Base-by-base conservation (phyloP, 1,140 invertebrate species). In the Camponotus pennsylvanicus region DNA sequence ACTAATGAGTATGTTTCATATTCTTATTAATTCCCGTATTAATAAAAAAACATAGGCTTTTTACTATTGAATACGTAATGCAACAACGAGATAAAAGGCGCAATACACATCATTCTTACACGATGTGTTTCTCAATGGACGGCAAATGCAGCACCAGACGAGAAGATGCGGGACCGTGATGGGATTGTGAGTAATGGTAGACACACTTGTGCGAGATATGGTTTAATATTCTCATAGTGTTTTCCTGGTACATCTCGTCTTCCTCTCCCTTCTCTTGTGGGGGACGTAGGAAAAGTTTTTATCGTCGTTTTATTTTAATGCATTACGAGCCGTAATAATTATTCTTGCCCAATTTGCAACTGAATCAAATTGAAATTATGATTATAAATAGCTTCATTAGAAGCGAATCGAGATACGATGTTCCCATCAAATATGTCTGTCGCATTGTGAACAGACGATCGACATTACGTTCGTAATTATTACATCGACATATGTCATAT, bases 41-140 rank as follows among this genome's bases (percentile, higher is more conserved):
- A 27, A 27, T 27, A 27, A 27, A 27, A 27, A 27, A 27, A 27
- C 27, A 1, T 27, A 27, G 27, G 27, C 27, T 27, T 27, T 27
- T 27, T 27, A 27, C 27, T 27, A 27, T 27, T 27, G 27, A 27
- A 27, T 27, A 27, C 1, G 27, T 27, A 27, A 27, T 27, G 27
- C 27, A 27, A 27, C 1, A 27, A 27, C 27, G 27, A 27, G 27
- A 27, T 27, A 27, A 1, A 27, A 9, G 45, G 49, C 8, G 32
- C 42, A 42, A 70, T 40, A 45, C 42, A 85, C 88, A 86, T 64
- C 88, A 71, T 90, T 52, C 89, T 77, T 75, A 18, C 49, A 11
- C 9, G 13, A n/a, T 67, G 63, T 86, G 88, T 90, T 90, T 88
- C 89, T 90, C 89, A 90, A 90, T 90, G 89, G 77, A 67, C 82